Conservation (phyloP, 2,113 vertebrate species). For the Strigops habroptila region DNA sequence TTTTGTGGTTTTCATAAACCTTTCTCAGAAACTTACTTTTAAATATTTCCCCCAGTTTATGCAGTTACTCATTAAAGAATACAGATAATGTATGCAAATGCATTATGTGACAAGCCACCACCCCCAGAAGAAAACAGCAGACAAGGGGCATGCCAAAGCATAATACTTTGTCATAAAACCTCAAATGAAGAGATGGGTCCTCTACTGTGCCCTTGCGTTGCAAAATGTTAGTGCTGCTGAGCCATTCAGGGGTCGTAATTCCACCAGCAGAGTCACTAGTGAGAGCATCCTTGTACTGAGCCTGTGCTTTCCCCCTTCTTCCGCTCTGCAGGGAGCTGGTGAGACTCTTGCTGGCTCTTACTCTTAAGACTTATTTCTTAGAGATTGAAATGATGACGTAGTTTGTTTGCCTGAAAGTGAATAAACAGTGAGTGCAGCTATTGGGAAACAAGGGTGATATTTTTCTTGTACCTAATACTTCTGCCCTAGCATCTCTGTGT, state of each 20-base stretch:
- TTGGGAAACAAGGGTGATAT: not conserved
- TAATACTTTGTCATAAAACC: not conserved
- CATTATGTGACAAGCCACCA: not conserved
- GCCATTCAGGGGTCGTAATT: not conserved
- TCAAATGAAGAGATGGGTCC: not conserved
- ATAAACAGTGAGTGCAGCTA: not conserved
- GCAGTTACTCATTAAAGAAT: not conserved
- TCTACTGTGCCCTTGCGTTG: not conserved
- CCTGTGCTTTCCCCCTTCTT: rapidly evolving
- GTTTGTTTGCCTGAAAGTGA: not conserved
- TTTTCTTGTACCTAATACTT: not conserved
- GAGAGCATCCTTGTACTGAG: rapidly evolving
- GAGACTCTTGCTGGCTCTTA: not conserved
- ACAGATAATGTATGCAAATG: not conserved
- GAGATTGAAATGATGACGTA: not conserved
- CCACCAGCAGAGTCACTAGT: not conserved
- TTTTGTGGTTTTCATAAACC: not conserved
- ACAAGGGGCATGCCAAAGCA: not conserved
- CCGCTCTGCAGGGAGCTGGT: rapidly evolving
- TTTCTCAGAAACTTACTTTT: not conserved
- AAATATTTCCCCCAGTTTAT: not conserved
- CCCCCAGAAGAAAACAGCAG: rapidly evolving
- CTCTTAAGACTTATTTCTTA: not conserved
- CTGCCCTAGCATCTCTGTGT: not conserved
- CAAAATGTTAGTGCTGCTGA: not conserved